Conservation (phyloP, 2,888 invertebrate species). For the Nemoura dubitans region DNA sequence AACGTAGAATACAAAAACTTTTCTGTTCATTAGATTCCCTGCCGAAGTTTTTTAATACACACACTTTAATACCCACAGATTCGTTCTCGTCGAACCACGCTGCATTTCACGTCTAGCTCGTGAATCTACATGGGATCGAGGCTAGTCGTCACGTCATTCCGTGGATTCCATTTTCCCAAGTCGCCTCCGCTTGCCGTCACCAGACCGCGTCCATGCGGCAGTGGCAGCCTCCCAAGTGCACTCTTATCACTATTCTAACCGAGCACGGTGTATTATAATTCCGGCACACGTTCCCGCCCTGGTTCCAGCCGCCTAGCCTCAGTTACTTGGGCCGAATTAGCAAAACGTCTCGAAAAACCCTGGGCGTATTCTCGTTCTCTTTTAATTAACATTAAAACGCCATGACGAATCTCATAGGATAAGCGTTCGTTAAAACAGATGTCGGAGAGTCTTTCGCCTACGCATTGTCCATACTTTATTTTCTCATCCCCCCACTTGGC, state of each 20-base stretch:
- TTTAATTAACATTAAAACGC: neutral
- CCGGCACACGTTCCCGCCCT: neutral
- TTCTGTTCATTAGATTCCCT: neutral
- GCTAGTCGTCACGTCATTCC: neutral
- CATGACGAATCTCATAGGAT: neutral
- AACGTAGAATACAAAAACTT: neutral
- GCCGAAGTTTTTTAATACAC: neutral
- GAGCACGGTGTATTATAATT: neutral
- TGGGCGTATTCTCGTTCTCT: neutral
- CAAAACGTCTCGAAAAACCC: neutral
- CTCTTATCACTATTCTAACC: neutral
- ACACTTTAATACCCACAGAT: neutral
- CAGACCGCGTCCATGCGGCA: too few species aligned
- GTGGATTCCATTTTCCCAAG: neutral
- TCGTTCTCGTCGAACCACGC: neutral
- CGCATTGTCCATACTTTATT: neutral
- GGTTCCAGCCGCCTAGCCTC: neutral
- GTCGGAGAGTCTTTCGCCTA: neutral
- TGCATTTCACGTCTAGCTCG: neutral
- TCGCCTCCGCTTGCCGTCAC: too few species aligned
- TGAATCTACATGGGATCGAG: neutral
- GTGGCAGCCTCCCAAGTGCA: too few species aligned
- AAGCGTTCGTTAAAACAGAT: neutral
- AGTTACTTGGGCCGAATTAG: neutral
- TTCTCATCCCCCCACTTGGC: neutral